Evolutionary conservation across 2,888 invertebrate genomes (phyloP).

Genomic region (Omphaloscelis lunosa): DNA sequence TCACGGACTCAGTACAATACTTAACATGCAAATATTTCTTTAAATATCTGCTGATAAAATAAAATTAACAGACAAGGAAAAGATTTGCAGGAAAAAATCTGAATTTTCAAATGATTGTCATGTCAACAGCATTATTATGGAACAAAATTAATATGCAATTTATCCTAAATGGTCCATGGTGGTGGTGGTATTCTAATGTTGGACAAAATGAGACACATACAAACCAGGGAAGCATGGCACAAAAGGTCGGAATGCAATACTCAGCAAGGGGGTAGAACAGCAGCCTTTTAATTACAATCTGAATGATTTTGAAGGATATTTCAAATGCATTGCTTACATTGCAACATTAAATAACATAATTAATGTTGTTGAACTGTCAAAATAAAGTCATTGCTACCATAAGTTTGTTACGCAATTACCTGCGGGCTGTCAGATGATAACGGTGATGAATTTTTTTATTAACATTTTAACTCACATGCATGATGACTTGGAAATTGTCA

Average conservation of each 20-base stretch:
- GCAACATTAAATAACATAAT: too few species aligned
- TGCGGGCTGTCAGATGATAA: not conserved
- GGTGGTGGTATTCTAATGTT: not conserved
- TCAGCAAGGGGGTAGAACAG: not conserved
- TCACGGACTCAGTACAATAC: too few species aligned
- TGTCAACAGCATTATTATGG: too few species aligned
- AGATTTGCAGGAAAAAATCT: constrained; percentile 1
- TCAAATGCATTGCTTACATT: too few species aligned
- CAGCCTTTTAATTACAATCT: too few species aligned
- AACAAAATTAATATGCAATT: not conserved
- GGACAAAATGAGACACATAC: not conserved
- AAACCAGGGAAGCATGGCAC: too few species aligned
- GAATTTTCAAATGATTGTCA: not conserved
- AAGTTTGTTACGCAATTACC: too few species aligned
- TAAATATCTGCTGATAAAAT: constrained; percentile 13
- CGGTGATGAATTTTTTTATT: not conserved
- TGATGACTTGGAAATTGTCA: not conserved
- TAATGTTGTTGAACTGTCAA: too few species aligned
- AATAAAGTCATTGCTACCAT: too few species aligned
- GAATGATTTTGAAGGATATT: too few species aligned
- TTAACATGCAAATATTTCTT: constrained; percentile 4
- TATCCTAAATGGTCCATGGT: not conserved
- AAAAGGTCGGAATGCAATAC: not conserved
- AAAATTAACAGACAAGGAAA: constrained; percentile 11
- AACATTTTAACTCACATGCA: not conserved